Evolutionary conservation across 2,113 vertebrate species (phyloP).

Genomic region (Cyprinodon variegatus): DNA sequence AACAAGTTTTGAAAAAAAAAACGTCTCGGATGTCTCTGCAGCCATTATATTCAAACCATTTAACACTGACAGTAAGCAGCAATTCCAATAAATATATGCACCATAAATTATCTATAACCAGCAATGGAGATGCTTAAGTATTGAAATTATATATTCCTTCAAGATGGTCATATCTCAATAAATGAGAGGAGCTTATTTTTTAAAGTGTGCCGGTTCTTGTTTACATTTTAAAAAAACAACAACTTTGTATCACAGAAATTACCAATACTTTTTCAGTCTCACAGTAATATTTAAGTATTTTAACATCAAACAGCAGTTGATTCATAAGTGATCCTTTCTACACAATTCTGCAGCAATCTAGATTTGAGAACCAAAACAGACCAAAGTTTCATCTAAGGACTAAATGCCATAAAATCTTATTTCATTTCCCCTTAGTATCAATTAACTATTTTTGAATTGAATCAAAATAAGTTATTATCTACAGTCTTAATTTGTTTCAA

Average conservation of each 20-base stretch:
- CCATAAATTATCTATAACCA: neutral
- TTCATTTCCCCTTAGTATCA: too few species aligned
- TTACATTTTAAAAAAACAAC: too few species aligned
- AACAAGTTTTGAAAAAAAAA: conserved; percentile 41
- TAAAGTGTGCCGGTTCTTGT: too few species aligned
- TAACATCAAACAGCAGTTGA: neutral
- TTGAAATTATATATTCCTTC: neutral
- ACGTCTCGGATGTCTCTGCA: conserved; percentile 2
- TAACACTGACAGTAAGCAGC: conserved; percentile 5
- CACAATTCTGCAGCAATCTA: neutral
- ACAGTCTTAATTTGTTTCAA: too few species aligned
- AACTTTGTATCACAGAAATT: neutral
- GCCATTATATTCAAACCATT: neutral
- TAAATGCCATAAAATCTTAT: too few species aligned
- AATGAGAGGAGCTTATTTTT: conserved; percentile 10
- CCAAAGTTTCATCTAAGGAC: too few species aligned
- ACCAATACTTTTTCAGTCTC: neutral
- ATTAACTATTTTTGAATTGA: too few species aligned
- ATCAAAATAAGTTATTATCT: too few species aligned
- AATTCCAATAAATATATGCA: conserved; percentile 5
- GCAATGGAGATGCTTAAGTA: neutral
- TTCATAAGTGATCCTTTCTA: neutral
- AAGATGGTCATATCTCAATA: neutral
- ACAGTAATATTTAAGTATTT: too few species aligned
- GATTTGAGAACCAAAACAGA: neutral